Base-by-base conservation (phyloP, 2,888 invertebrate genomes). In the Philereme vetulata region DNA sequence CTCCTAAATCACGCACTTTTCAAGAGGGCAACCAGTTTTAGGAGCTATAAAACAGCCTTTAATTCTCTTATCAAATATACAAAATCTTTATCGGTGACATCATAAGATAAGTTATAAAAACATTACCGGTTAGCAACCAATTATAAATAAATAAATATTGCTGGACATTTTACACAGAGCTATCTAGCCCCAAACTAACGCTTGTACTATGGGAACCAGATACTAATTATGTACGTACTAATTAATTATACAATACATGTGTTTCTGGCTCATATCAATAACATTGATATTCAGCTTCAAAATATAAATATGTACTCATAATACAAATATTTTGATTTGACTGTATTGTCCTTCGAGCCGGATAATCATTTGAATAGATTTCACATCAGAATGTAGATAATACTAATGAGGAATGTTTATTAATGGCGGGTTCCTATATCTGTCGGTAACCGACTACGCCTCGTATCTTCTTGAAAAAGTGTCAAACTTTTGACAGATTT, bases 41-140 rank as follows among this genome's bases (percentile, higher is more conserved):
- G 6, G 7, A 43, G 35, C n/a, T 21, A 11, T 49, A 8, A 35
- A 49, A 9, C 40, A 7, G 54, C 45, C 49, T 59, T 45, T 40
- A 40, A 50, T 38, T 10, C 33, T 44, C 3, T 9, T 49, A 48
- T 52, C 53, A 44, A n/a, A 45, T 53, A 45, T 21, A 36, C 21
- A 44, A 5, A 5, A 4, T 21, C 3, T 6, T 11, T 56, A 56
- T 56, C 50, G 36, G 56, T n/a, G 33, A 40, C 45, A 44, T 49
- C 48, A 36, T 5, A 46, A 46, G 48, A 49, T 33, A 34, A 56
- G 51, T 56, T 57, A n/a, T n/a, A 51, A 11, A 47, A 43, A 49
- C 47, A 61, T 53, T 49, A 53, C 21, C 61, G 32, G 49, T 40
- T 49, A 35, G 49, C 49, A 38, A 49, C 49, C 11, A 38, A 7